Base-by-base conservation (phyloP, 2,888 invertebrate genomes). In the Volucella bombylans region DNA sequence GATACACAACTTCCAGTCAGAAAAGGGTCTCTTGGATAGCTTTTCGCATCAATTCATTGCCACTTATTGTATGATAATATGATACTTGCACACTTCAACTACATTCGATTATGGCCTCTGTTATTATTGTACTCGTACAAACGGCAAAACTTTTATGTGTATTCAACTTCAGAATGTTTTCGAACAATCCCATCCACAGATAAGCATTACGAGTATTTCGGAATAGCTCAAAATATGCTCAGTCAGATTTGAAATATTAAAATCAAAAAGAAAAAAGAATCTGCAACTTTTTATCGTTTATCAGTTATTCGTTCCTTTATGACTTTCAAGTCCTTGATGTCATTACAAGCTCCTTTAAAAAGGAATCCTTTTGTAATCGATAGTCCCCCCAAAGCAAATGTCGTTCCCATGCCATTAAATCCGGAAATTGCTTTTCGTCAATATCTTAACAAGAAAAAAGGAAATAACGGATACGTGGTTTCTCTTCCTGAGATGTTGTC, bases 361-460 rank as follows among this genome's bases (percentile, higher is more conserved):
- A 31, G 9, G 38, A 49, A 59, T 69, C 43, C 57, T 79, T 31
- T 78, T 79, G 39, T 79, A 47, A 65, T 39, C 59, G 57, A 52
- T 57, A 57, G 41, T 71, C 43, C 23, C n/a, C 57, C 15, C 18
- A 45, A 23, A 69, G 57, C 71, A 55, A 10, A 39, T 12, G 45
- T 78, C 71, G 47, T 71, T 78, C 52, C 50, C 71, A 72, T 65
- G 64, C 23, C 72, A 65, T 59, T 57, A 71, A 52, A 71, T 65
- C 71, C 64, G 71, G 71, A 79, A 72, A 79, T 79, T 65, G 71
- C 50, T 50, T 64, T 65, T 72, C 65, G 71, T 59, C 78, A 59
- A 72, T 72, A 65, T 18, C 11, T 52, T 11, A 23, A 12, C n/a
- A 31, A 38, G 50, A 55, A 10, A 47, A 50, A 49, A 45, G 43